A percentile compares a stretch with the other conserved stretches of the same genome.
These are phyloP conservation scores for Perizoma affinitatum DNA, from an alignment of 2,888 invertebrate genomes.

Conservation along the genomic window DNA sequence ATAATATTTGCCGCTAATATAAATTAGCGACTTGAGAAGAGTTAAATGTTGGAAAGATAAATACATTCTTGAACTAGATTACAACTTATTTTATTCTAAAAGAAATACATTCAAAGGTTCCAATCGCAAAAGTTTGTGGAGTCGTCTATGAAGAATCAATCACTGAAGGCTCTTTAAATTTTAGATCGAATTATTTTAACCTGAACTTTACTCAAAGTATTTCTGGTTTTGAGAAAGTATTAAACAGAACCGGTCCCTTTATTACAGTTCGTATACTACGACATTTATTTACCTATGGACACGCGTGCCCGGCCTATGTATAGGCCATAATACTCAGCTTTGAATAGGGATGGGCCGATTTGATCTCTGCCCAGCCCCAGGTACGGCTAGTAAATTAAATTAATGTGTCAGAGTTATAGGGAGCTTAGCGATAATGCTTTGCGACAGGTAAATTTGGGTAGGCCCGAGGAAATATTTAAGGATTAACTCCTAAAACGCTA, in stretches of 20 bases:
- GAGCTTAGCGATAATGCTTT: slow-evolving; percentile 37
- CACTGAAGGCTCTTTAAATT: no score
- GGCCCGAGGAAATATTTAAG: slow-evolving; percentile 22
- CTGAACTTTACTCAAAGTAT: slow-evolving; percentile 41
- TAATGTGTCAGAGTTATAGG: slow-evolving; percentile 39
- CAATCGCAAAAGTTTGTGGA: no score
- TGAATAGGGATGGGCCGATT: slow-evolving; percentile 35
- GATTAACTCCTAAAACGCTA: slow-evolving; percentile 17
- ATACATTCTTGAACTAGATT: no score
- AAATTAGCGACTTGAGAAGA: no score
- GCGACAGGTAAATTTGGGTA: slow-evolving; percentile 29
- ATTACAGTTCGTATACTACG: slow-evolving; percentile 56
- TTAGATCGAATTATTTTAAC: neutral
- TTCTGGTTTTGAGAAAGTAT: slow-evolving; percentile 49
- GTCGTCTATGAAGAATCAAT: no score
- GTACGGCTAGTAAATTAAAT: slow-evolving; percentile 37
- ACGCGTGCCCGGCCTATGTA: slow-evolving; percentile 27
- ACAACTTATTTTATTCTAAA: no score
- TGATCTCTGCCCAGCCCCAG: slow-evolving; percentile 36
- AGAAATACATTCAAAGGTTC: no score
- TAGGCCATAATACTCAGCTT: slow-evolving; percentile 29
- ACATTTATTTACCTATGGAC: slow-evolving; percentile 52
- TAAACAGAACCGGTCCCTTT: slow-evolving; percentile 56
- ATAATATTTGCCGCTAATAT: no score
- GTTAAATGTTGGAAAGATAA: no score